Percentiles rank a stretch among this genome's conserved stretches.
These are phyloP conservation scores for Acronicta psi DNA, from an alignment of 2,888 invertebrate genomes.

Conservation along the genomic window DNA sequence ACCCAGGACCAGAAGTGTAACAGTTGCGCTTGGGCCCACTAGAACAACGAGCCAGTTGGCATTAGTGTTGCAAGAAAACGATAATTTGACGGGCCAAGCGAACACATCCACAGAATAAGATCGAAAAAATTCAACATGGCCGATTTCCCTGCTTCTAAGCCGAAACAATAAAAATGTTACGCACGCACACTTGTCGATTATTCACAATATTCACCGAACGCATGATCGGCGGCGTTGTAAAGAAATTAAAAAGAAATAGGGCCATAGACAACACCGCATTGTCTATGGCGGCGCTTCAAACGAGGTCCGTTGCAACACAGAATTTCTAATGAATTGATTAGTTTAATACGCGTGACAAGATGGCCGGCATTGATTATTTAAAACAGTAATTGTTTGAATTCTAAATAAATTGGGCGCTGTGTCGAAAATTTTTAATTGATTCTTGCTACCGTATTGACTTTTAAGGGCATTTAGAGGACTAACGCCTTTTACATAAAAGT, in stretches of 20 bases:
- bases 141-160: conserved; percentile 38
- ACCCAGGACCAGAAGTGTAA: too few relatives aligned
- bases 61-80: too few relatives aligned
- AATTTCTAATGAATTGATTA: conserved; percentile 75
- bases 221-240: conserved; percentile 72
- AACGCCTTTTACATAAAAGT: background rate
- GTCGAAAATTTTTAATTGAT: conserved; percentile 29
- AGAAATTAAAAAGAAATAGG: conserved; percentile 84
- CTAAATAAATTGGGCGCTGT: conserved; percentile 42
- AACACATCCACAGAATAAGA: conserved; percentile 4
- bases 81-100: too few relatives aligned
- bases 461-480: background rate
- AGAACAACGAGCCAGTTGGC: too few relatives aligned
- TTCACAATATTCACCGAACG: conserved; percentile 76
- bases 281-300: conserved; percentile 66
- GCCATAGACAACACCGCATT: conserved; percentile 73
- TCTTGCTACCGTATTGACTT: conserved; percentile 30
- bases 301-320: conserved; percentile 60
- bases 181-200: conserved; percentile 58
- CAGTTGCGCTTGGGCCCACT: too few relatives aligned
- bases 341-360: conserved; percentile 64
- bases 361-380: conserved; percentile 49
- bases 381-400: conserved; percentile 57
- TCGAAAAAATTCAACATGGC: conserved; percentile 47
- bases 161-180: conserved; percentile 48